phyloP scores from a whole-genome alignment of 1,140 invertebrate species.

The Drosophila leontia region DNA sequence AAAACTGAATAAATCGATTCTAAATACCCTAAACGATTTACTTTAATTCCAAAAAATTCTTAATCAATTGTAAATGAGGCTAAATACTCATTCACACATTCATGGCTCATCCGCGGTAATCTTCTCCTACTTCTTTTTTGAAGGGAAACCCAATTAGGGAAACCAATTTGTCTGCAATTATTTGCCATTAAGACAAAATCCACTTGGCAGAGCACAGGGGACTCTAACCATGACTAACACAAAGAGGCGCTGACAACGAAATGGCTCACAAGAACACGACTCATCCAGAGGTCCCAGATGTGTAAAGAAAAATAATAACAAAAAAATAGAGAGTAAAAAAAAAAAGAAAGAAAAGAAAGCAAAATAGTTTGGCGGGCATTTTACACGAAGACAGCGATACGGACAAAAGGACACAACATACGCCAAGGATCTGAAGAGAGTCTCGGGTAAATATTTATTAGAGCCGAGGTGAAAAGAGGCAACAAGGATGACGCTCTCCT shows the following conservation, averaged over 20 bases:
- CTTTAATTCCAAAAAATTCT: conserved; percentile 2
- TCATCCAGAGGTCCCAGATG: conserved; percentile 51
- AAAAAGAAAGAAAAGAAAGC: neutral
- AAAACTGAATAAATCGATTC: neutral
- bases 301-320: conserved; percentile 40
- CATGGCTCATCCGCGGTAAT: conserved; percentile 9
- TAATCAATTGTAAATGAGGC: conserved; percentile 8
- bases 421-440: conserved; percentile 27
- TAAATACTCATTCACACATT: conserved; percentile 7
- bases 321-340: neutral
- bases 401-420: conserved; percentile 46
- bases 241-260: conserved; percentile 36
- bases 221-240: conserved; percentile 6
- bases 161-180: conserved; percentile 73
- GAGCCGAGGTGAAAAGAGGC: conserved; percentile 32
- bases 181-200: conserved; percentile 58
- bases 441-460: conserved; percentile 76
- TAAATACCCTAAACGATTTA: neutral
- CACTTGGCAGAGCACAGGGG: conserved; percentile 19
- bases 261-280: conserved; percentile 36
- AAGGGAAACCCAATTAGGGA: conserved; percentile 46
- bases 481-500: conserved; percentile 28
- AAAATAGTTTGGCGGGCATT: conserved; percentile 56
- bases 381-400: conserved; percentile 63
- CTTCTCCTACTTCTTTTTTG: neutral